phyloP scores from a whole-genome alignment of 1,140 invertebrate genomes.

The Dendroctonus valens region DNA sequence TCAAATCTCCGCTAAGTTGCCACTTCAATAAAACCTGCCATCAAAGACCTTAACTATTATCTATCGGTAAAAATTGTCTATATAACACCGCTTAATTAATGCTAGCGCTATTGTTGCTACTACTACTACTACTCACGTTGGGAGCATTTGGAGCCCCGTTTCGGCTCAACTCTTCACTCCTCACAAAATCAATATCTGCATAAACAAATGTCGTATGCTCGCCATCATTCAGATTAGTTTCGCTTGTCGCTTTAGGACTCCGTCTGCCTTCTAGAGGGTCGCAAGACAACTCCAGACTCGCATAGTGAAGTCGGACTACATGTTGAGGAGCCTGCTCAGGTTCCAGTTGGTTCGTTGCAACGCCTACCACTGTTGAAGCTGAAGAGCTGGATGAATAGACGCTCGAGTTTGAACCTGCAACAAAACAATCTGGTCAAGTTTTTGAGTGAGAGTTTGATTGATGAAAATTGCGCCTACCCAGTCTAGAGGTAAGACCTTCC shows the following conservation, averaged over 20 bases:
- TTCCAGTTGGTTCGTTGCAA: conserved; percentile 33
- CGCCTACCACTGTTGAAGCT: conserved; percentile 49
- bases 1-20: no score
- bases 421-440: not conserved
- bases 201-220: conserved; percentile 58
- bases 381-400: conserved; percentile 47
- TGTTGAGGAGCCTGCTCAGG: conserved; percentile 7
- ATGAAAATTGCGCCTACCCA: conserved; percentile 5
- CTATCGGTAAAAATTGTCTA: not conserved
- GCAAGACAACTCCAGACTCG: conserved; percentile 60
- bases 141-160: conserved; percentile 28
- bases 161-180: conserved; percentile 57
- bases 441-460: not conserved
- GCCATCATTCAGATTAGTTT: conserved; percentile 44
- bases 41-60: no score
- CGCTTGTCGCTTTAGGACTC: conserved; percentile 33
- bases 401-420: conserved; percentile 47
- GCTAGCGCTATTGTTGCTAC: conserved; percentile 3
- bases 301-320: conserved; percentile 58
- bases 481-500: conserved; percentile 39
- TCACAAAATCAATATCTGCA: conserved; percentile 71
- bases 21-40: no score
- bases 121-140: not conserved
- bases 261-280: conserved; percentile 14
- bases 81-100: conserved; percentile 9